Percentiles rank a stretch among this genome's conserved stretches.
Conservation (phyloP, 2,888 invertebrate genomes). For the Chrysolina americana region DNA sequence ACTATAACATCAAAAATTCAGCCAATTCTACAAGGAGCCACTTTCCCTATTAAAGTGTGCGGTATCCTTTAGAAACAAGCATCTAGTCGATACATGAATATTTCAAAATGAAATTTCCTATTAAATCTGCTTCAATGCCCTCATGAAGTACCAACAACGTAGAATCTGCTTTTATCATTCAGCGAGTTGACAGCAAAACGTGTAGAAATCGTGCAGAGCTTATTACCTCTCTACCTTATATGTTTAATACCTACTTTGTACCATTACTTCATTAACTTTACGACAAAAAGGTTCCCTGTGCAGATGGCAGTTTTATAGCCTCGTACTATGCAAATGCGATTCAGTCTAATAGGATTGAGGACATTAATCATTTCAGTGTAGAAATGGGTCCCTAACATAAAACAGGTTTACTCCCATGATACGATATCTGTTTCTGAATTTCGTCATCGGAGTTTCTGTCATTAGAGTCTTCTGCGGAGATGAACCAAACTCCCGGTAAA, state of each 20-base stretch:
- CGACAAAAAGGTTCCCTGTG: constrained; percentile 25
- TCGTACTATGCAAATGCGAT: constrained; percentile 28
- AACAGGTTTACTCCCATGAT: not conserved
- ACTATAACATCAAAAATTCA: no score
- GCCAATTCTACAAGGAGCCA: no score
- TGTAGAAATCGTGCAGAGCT: constrained; percentile 11
- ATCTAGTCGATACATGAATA: no score
- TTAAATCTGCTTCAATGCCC: no score
- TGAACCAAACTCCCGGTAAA: no score
- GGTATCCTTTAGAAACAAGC: no score
- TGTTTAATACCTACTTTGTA: constrained; percentile 10
- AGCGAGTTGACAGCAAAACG: not conserved
- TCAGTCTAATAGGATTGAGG: constrained; percentile 29
- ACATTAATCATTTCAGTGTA: constrained; percentile 27
- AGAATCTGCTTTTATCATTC: not conserved
- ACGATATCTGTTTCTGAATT: no score
- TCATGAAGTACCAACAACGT: not conserved
- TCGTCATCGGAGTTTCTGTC: no score
- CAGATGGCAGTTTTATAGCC: constrained; percentile 32
- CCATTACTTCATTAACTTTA: constrained; percentile 27
- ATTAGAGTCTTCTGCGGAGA: no score
- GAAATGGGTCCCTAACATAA: not conserved
- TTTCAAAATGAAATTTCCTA: no score
- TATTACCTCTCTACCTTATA: not conserved
- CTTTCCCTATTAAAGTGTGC: no score